Evolutionary conservation across 2,113 vertebrate species (phyloP).

Genomic region (Trematocara variabile): DNA sequence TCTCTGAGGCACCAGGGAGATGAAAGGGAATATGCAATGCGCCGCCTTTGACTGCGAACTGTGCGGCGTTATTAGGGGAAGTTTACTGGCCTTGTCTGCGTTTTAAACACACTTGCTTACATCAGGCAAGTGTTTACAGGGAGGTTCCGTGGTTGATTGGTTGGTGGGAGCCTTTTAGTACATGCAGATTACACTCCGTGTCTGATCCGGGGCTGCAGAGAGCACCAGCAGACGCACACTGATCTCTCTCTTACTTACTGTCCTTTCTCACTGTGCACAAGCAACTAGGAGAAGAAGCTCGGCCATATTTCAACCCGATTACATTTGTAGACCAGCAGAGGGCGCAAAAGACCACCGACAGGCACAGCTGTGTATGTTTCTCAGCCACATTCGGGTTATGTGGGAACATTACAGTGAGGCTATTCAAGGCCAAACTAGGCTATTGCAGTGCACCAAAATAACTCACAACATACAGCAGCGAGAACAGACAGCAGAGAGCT

Average conservation of each 20-base stretch:
- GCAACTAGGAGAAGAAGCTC: background rate
- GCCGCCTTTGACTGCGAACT: constrained; percentile 60
- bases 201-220: background rate
- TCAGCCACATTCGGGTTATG: constrained; percentile 20
- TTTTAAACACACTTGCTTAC: constrained; percentile 36
- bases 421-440: constrained; percentile 49
- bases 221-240: background rate
- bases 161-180: background rate
- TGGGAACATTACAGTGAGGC: constrained; percentile 42
- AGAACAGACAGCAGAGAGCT: background rate
- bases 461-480: constrained; percentile 11
- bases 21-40: constrained; percentile 74
- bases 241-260: background rate
- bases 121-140: constrained; percentile 30
- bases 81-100: constrained; percentile 54
- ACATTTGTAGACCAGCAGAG: background rate
- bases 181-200: background rate
- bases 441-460: constrained; percentile 46
- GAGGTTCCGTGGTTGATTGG: background rate
- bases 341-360: constrained; percentile 29
- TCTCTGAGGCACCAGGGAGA: constrained; percentile 62
- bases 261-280: background rate
- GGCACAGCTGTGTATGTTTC: background rate
- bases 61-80: constrained; percentile 49
- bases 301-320: background rate